These are phyloP conservation scores for Morelia viridis DNA, from an alignment of 2,797 vertebrate genomes.

Conservation along the genomic window DNA sequence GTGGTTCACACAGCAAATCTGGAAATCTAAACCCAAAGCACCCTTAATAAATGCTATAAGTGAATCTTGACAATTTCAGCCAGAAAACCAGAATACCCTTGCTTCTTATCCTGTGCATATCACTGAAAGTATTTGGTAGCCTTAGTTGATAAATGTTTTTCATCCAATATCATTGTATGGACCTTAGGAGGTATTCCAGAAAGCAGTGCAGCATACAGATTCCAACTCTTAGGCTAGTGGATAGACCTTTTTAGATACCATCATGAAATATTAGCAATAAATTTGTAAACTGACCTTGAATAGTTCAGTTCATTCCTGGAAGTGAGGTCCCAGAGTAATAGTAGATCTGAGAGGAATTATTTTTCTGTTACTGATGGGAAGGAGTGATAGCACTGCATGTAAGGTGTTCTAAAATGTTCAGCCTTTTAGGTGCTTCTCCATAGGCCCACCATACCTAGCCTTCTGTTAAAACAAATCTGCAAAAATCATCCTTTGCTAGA, in stretches of 20 bases:
- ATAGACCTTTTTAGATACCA: neutral
- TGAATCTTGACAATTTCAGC: neutral
- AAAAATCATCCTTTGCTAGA: neutral
- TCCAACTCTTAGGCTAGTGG: neutral
- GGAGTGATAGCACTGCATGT: neutral
- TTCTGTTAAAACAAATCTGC: neutral
- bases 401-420: neutral
- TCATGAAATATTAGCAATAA: neutral
- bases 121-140: neutral
- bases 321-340: neutral
- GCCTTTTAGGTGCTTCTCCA: neutral
- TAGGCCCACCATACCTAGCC: neutral
- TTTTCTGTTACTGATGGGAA: neutral
- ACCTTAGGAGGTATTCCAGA: neutral
- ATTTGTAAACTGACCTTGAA: neutral
- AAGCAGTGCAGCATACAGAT: neutral
- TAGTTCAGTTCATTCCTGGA: neutral
- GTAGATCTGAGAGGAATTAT: neutral
- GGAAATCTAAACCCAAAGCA: neutral
- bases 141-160: neutral
- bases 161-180: neutral
- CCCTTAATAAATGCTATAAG: neutral
- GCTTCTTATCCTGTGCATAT: neutral
- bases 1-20: neutral
- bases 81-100: neutral